Evolutionary conservation across 2,888 invertebrate genomes (phyloP), one percentile per base, ranked within the genome.

Genomic region (Dione juno): DNA sequence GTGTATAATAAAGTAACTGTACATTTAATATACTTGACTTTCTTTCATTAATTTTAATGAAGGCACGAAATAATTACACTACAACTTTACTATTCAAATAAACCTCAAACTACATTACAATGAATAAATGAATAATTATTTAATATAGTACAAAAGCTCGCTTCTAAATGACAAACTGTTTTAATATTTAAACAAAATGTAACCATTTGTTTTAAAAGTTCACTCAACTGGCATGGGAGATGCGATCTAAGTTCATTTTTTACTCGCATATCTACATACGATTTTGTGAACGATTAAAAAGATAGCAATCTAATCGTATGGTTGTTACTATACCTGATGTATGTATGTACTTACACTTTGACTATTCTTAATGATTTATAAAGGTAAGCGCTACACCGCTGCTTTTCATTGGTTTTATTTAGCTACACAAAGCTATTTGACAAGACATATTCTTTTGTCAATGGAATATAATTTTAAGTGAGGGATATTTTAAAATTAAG

Each of bases 261-360:
- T 76, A 75, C 74, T 41, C 73, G 71, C 71, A 67, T 70, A 72
- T 73, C 73, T 66, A 69, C 74, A 74, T 70, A 72, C 69, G 76
- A 78, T 78, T 77, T 76, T 74, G 78, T 76, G 71, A 74, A 72
- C 74, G 78, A 79, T 78, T 78, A 80, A 64, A 77, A 63, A 75
- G 81, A 82, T 81, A 81, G 65, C 65, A 59, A 82, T 82, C 80
- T 79, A 77, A 81, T 80, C 77, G 77, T 73, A 74, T 76, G 74
- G 74, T 67, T 66, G 75, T 75, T 77, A 79, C 81, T 79, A 78
- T 76, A 78, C 71, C 73, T 68, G 66, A 72, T 71, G 70, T 70
- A 28, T 71, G 70, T 70, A 28, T 28, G 28, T 28, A 28, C 28
- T 5, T 28, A 73, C 71, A 72, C 72, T 59, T 70, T 69, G 52